These are phyloP conservation scores for Ladona fulva DNA, from an alignment of 1,140 invertebrate species.

Conservation along the genomic window DNA sequence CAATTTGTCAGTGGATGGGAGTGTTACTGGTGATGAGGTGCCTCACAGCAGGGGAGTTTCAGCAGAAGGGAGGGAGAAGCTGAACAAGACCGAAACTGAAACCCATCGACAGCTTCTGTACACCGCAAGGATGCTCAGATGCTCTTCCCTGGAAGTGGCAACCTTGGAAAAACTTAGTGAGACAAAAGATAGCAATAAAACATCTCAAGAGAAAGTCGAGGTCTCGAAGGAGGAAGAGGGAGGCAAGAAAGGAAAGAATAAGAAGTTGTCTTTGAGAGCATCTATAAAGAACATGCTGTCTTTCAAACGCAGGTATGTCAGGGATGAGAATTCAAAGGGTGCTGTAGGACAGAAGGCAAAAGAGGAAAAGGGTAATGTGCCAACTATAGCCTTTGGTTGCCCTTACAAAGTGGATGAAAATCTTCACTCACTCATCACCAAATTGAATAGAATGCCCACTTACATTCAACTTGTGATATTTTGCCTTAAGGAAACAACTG, in stretches of 20 bases:
- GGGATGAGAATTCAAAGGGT: conserved; percentile 24
- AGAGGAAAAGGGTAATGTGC: background rate
- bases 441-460: conserved; percentile 25
- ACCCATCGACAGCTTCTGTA: background rate
- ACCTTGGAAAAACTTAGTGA: background rate
- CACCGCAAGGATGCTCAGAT: background rate
- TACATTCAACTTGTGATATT: conserved; percentile 26
- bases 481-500: conserved; percentile 26
- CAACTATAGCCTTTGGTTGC: conserved; percentile 2
- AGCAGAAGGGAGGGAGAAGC: background rate
- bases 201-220: background rate
- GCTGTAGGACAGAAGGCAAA: background rate
- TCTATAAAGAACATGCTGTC: conserved; percentile 31
- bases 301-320: conserved; percentile 32
- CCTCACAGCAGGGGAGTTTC: background rate
- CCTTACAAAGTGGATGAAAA: conserved; percentile 18
- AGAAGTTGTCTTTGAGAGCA: conserved; percentile 28
- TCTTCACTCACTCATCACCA: conserved; percentile 22
- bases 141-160: background rate
- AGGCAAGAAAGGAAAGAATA: conserved; percentile 22
- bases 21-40: background rate
- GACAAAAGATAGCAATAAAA: background rate
- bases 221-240: conserved; percentile 11
- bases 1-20: background rate
- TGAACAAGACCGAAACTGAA: background rate